phyloP scores from a whole-genome alignment of 2,888 invertebrate genomes.

The Marasmarcha lunaedactyla region DNA sequence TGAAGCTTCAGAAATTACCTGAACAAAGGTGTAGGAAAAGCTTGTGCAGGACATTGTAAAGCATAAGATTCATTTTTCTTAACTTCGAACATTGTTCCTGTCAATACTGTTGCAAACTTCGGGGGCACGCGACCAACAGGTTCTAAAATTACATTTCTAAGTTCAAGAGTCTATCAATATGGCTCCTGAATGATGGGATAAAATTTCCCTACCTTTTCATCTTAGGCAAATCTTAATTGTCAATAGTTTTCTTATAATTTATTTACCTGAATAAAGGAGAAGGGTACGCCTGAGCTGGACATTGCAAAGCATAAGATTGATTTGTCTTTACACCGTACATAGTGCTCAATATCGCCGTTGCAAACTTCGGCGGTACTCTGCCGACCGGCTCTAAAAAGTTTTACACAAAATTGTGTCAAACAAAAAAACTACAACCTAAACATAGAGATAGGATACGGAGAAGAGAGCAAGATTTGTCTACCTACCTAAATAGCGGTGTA shows the following conservation, averaged over 20 bases:
- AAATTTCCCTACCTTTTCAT: too few relatives aligned
- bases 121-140: slow-evolving; percentile 33
- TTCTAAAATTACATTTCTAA: not conserved
- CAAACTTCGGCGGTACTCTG: slow-evolving; percentile 42
- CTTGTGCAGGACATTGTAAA: slow-evolving; percentile 78
- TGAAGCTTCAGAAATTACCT: slow-evolving; percentile 62
- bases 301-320: slow-evolving; percentile 33
- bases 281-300: slow-evolving; percentile 71
- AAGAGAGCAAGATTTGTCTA: not conserved
- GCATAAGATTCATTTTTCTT: slow-evolving; percentile 53
- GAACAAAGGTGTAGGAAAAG: slow-evolving; percentile 67
- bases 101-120: slow-evolving; percentile 68
- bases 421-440: too few relatives aligned
- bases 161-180: too few relatives aligned
- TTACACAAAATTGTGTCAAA: slow-evolving; percentile 27
- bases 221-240: not conserved
- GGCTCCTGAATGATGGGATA: too few relatives aligned
- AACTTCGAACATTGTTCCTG: slow-evolving; percentile 68
- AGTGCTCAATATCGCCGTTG: slow-evolving; percentile 25
- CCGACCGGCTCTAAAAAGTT: slow-evolving; percentile 37
- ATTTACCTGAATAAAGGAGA: slow-evolving; percentile 55
- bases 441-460: too few relatives aligned
- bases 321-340: slow-evolving; percentile 28
- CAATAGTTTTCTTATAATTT: not conserved
- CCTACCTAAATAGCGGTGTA: slow-evolving; percentile 68